phyloP scores from a whole-genome alignment of 2,797 vertebrate genomes.

The Brotula barbata region DNA sequence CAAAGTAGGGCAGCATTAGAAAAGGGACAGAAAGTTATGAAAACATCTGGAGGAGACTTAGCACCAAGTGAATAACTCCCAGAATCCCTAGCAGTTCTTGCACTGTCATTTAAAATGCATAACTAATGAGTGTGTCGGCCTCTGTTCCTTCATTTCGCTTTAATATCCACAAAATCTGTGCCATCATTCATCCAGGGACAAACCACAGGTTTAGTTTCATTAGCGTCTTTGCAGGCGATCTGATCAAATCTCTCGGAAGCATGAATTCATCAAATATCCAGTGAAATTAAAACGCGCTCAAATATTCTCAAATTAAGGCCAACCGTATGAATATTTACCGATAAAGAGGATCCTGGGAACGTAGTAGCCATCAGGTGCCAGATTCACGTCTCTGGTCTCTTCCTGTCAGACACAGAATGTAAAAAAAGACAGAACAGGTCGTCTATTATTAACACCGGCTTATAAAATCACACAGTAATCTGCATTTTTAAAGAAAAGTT shows the following conservation, averaged over 20 bases:
- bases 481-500: too few species aligned
- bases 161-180: not conserved
- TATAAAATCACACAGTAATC: too few species aligned
- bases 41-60: not conserved
- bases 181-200: not conserved
- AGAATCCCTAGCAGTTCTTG: slow-evolving; percentile 1
- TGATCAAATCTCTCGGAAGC: not conserved
- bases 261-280: not conserved
- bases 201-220: too few species aligned
- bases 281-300: not conserved
- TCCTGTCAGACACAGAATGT: slow-evolving; percentile 67
- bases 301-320: not conserved
- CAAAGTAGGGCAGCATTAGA: not conserved
- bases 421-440: too few species aligned
- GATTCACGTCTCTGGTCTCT: slow-evolving; percentile 82
- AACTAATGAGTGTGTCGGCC: slow-evolving; percentile 2
- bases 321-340: slow-evolving; percentile 69
- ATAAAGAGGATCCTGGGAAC: slow-evolving; percentile 90
- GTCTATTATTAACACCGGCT: too few species aligned
- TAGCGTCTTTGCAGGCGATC: too few species aligned
- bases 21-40: not conserved
- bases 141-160: not conserved
- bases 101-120: slow-evolving; percentile 11
- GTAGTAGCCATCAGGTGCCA: slow-evolving; percentile 87
- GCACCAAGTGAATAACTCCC: not conserved